phyloP scores from a whole-genome alignment of 2,113 vertebrate genomes.

The Hippocampus barbouri region DNA sequence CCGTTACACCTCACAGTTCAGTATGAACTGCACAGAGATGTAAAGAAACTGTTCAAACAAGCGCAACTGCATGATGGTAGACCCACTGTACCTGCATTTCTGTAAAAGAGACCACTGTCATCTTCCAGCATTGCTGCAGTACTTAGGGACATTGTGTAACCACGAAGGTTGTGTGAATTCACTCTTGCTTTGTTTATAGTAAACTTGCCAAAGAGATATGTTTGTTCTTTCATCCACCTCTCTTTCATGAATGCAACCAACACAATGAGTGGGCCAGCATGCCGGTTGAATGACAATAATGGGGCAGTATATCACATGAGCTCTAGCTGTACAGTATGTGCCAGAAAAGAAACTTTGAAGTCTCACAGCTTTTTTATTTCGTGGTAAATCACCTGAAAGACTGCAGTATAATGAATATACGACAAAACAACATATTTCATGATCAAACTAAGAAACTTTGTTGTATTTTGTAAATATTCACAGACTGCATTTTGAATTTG shows the following conservation, averaged over 20 bases:
- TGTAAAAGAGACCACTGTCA: not conserved
- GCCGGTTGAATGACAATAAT: constrained; percentile 31
- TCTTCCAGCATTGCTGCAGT: too few relatives aligned
- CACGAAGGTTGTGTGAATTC: not conserved
- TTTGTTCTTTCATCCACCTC: constrained; percentile 34
- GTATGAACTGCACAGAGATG: not conserved
- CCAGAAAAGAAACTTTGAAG: constrained; percentile 39
- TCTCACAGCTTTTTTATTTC: constrained; percentile 8
- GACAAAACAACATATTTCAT: too few relatives aligned
- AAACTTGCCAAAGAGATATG: constrained; percentile 18
- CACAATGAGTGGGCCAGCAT: constrained; percentile 29
- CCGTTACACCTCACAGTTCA: not conserved
- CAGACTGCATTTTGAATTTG: too few relatives aligned
- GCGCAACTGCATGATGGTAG: not conserved
- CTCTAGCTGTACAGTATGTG: constrained; percentile 4
- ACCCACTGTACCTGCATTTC: not conserved
- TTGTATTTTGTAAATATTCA: too few relatives aligned
- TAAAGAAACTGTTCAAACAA: constrained; percentile 2
- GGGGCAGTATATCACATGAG: constrained; percentile 27
- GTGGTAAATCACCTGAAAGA: constrained; percentile 3
- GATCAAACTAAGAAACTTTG: too few relatives aligned
- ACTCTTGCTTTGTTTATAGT: constrained; percentile 27
- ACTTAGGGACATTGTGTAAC: not conserved
- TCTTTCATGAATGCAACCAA: constrained; percentile 9
- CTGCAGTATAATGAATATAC: not conserved